phyloP scores from a whole-genome alignment of 2,888 invertebrate species.

The Heteromurus nitidus region DNA sequence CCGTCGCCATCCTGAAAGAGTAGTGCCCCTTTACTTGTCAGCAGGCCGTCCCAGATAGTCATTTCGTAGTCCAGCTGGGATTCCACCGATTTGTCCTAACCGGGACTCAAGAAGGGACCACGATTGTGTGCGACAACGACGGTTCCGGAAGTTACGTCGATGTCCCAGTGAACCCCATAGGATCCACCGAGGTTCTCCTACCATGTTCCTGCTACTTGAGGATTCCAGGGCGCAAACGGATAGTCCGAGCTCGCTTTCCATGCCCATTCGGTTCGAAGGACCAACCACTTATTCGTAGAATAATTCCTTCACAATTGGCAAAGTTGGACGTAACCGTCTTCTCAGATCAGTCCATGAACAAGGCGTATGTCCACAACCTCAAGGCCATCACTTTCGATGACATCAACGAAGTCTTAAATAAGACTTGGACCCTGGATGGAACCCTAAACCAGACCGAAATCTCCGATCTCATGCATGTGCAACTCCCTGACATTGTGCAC shows the following conservation, averaged over 20 bases:
- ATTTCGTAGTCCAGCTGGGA: neutral
- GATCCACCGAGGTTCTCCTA: neutral
- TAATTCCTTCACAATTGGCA: conserved; percentile 5
- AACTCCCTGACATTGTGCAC: conserved; percentile 10
- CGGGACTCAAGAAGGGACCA: conserved; percentile 7
- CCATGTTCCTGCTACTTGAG: neutral
- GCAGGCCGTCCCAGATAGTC: neutral
- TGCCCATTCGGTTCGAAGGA: neutral
- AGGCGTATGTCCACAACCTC: neutral
- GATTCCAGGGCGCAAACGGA: neutral
- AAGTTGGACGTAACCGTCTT: neutral
- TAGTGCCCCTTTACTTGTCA: conserved; percentile 11
- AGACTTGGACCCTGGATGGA: neutral
- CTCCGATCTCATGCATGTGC: neutral
- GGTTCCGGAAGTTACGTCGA: neutral
- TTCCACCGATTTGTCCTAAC: conserved; percentile 1
- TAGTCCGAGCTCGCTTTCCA: neutral
- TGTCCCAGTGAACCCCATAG: neutral
- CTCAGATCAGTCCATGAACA: neutral
- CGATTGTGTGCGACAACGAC: neutral
- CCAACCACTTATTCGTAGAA: conserved; percentile 4
- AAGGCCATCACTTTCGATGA: neutral
- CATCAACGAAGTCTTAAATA: conserved; percentile 9
- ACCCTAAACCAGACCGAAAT: conserved; percentile 19
- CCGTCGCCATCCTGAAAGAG: neutral